Percentiles rank a stretch among this genome's conserved stretches.
Conservation (phyloP, 2,113 vertebrate genomes). For the Tylochromis polylepis region DNA sequence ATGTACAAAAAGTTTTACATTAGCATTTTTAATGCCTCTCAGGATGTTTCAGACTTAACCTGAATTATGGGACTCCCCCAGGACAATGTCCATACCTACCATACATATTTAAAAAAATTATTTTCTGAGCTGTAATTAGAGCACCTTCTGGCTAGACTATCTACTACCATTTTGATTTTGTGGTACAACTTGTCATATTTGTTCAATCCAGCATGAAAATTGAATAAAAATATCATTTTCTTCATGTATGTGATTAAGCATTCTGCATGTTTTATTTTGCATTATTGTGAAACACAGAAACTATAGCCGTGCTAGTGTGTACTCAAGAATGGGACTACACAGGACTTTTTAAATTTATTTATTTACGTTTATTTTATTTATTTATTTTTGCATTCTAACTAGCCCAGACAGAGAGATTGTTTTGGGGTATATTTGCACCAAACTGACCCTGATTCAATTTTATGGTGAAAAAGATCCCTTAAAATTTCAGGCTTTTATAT, state of each 20-base stretch:
- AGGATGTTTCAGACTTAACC: too few species aligned
- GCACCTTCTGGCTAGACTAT: too few species aligned
- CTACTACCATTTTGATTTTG: too few species aligned
- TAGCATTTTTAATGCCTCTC: too few species aligned
- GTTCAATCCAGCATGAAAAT: neutral
- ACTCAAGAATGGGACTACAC: neutral
- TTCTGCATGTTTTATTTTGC: neutral
- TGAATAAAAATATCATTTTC: neutral
- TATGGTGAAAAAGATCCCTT: neutral
- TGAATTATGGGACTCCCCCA: too few species aligned
- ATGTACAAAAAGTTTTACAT: too few species aligned
- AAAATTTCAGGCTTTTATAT: neutral
- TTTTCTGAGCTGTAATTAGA: too few species aligned
- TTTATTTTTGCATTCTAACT: neutral
- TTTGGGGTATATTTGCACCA: neutral
- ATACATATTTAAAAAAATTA: too few species aligned
- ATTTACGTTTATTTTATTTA: neutral
- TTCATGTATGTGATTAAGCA: neutral
- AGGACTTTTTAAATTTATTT: neutral
- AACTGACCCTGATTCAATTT: neutral
- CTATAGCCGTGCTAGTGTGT: neutral
- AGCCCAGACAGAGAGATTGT: neutral
- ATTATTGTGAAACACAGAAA: neutral
- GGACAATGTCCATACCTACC: too few species aligned
- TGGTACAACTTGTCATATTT: too few species aligned